These are phyloP conservation scores for Sminthopsis crassicaudata DNA, from an alignment of 2,113 vertebrate species.

Conservation along the genomic window DNA sequence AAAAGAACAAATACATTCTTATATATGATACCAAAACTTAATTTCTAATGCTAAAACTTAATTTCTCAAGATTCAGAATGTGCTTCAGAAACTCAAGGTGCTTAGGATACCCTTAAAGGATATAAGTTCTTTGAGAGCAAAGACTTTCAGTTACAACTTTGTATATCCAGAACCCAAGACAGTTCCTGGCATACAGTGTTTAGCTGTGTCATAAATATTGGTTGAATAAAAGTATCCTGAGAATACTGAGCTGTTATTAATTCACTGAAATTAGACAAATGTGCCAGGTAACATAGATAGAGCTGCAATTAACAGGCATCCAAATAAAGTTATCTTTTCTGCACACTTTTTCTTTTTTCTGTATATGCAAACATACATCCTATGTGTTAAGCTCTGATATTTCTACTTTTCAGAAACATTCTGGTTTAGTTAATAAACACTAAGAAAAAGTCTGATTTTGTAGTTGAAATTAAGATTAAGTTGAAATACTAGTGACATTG, in stretches of 20 bases:
- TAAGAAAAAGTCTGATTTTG: slow-evolving; percentile 27
- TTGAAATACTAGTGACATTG: not conserved
- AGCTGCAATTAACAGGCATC: not conserved
- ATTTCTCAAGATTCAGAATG: slow-evolving; percentile 32
- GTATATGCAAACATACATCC: not conserved
- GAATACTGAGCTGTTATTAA: not conserved
- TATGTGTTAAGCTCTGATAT: not conserved
- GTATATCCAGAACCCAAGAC: not conserved
- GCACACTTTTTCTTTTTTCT: not conserved
- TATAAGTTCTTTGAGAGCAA: not conserved
- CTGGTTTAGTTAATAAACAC: slow-evolving; percentile 14
- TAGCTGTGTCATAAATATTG: not conserved
- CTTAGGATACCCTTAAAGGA: not conserved
- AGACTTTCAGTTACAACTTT: not conserved
- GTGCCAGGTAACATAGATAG: not conserved
- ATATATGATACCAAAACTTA: slow-evolving; percentile 17
- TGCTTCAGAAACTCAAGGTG: not conserved
- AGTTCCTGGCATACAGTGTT: not conserved
- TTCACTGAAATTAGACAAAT: not conserved
- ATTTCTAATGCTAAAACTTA: not conserved
- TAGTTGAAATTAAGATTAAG: not conserved
- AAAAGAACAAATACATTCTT: not conserved
- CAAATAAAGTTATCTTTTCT: not conserved
- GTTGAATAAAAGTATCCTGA: not conserved
- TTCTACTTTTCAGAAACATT: slow-evolving; percentile 6